phyloP scores from a whole-genome alignment of 2,888 invertebrate species.

The Anoncus sp. region DNA sequence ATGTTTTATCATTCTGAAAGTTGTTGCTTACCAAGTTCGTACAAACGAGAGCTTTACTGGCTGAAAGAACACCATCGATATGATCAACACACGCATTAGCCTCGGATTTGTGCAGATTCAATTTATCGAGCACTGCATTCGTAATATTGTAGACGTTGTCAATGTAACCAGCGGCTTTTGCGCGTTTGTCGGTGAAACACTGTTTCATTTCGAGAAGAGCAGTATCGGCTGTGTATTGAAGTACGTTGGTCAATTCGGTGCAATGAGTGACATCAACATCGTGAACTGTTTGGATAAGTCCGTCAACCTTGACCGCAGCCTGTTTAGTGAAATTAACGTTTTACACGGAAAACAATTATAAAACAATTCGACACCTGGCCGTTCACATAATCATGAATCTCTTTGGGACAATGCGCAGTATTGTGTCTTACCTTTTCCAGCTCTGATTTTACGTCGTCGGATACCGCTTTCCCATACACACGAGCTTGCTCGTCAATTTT shows the following conservation, averaged over 20 bases:
- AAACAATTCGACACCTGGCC: too few species aligned
- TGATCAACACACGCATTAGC: slow-evolving; percentile 54
- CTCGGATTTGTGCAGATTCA: slow-evolving; percentile 52
- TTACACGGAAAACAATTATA: too few species aligned
- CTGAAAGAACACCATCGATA: slow-evolving; percentile 42
- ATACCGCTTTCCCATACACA: slow-evolving; percentile 8
- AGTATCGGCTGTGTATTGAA: slow-evolving; percentile 3
- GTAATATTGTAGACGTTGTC: slow-evolving; percentile 58
- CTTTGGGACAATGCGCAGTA: too few species aligned
- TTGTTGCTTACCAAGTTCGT: slow-evolving; percentile 66
- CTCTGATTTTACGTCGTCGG: too few species aligned
- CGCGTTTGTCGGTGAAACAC: slow-evolving; percentile 66
- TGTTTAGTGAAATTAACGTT: not conserved
- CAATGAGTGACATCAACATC: slow-evolving; percentile 45
- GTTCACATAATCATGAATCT: too few species aligned
- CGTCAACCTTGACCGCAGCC: slow-evolving; percentile 9
- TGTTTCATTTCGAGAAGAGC: slow-evolving; percentile 47
- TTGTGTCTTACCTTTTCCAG: too few species aligned
- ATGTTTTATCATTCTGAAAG: too few species aligned
- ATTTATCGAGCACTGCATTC: slow-evolving; percentile 32
- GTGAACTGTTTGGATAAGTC: not conserved
- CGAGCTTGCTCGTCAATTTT: not conserved
- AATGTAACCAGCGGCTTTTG: slow-evolving; percentile 60
- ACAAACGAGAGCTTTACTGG: slow-evolving; percentile 63
- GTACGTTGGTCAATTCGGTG: slow-evolving; percentile 12